Evolutionary conservation across 2,888 invertebrate species (phyloP), one percentile per base, ranked within the genome.

Genomic region (Cantharis rustica): DNA sequence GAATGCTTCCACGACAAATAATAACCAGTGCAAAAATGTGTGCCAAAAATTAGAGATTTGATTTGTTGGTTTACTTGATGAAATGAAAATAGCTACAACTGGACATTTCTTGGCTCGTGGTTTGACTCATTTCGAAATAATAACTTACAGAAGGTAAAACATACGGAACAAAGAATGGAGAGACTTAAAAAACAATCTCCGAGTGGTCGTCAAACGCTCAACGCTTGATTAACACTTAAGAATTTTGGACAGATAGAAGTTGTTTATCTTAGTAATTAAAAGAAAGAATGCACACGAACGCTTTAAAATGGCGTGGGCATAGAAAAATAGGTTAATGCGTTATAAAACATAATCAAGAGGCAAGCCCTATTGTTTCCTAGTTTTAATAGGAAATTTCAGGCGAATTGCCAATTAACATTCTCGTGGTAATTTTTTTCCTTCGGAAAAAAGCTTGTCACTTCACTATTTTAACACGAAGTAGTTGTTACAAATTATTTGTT

Each of bases 291-390:
- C 20, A 61, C 47, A 20, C 61, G 20, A 69, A 61, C 9, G 31
- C 31, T 31, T 31, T 13, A 13, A 31, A 47, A 47, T 47, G 47
- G 47, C 4, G 47, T 47, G 47, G 47, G 26, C 23, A 23, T 10
- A 13, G 10, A 68, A 71, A 75, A 66, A 75, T 75, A 31, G 73
- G 72, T 70, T 73, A 73, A 76, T 76, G 76, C 26, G 64, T 76
- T 76, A 73, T 76, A 70, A 76, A 76, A 69, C 66, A 47, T 47
- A 47, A 73, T 73, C 66, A 17, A 62, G 68, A 73, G 62, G 26
- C 31, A 66, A 64, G 66, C 13, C 10, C 61, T 47, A 72, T 76
- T 76, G 71, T 76, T 73, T 73, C 23, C 73, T 47, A 31, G 71
- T 71, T 70, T 76, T 70, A 68, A 73, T 27, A 76, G 76, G 69